A percentile compares a stretch with the other conserved stretches of the same genome.
Conservation (phyloP, 2,888 invertebrate species). For the Myopa tessellatipennis region DNA sequence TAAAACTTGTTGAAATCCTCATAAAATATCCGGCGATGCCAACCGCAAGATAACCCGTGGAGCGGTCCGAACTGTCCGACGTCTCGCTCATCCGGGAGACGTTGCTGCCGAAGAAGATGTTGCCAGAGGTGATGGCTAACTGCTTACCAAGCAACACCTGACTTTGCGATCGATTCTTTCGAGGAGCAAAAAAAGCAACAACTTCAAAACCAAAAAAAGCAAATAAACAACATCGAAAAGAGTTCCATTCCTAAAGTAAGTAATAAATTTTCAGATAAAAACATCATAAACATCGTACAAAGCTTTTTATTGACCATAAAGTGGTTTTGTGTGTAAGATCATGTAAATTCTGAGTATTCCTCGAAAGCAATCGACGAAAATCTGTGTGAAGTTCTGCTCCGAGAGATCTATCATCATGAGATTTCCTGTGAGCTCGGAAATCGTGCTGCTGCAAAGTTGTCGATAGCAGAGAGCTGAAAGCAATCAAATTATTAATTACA, state of each 20-base stretch:
- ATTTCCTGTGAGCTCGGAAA: background rate
- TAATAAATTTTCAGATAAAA: slow-evolving; percentile 36
- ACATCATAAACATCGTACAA: slow-evolving; percentile 26
- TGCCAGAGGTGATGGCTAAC: slow-evolving; percentile 13
- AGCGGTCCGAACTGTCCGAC: background rate
- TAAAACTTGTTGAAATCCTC: slow-evolving; percentile 61
- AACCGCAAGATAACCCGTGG: slow-evolving; percentile 52
- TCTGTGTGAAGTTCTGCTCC: background rate
- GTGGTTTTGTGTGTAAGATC: background rate
- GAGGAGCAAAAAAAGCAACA: background rate
- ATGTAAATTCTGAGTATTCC: slow-evolving; percentile 10
- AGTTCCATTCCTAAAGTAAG: slow-evolving; percentile 34
- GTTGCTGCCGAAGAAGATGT: background rate
- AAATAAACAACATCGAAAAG: background rate
- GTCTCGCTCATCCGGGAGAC: background rate
- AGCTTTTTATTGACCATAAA: slow-evolving; percentile 36
- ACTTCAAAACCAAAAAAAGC: background rate
- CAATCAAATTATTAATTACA: slow-evolving; percentile 5
- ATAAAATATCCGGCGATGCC: slow-evolving; percentile 59
- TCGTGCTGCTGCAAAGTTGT: background rate
- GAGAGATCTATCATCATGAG: slow-evolving; percentile 4
- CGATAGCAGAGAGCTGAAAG: background rate
- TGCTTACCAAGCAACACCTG: slow-evolving; percentile 29
- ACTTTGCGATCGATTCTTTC: background rate
- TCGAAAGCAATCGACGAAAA: background rate